Evolutionary conservation across 2,888 invertebrate genomes (phyloP), one percentile per base, ranked within the genome.

Genomic region (Mantis religiosa): DNA sequence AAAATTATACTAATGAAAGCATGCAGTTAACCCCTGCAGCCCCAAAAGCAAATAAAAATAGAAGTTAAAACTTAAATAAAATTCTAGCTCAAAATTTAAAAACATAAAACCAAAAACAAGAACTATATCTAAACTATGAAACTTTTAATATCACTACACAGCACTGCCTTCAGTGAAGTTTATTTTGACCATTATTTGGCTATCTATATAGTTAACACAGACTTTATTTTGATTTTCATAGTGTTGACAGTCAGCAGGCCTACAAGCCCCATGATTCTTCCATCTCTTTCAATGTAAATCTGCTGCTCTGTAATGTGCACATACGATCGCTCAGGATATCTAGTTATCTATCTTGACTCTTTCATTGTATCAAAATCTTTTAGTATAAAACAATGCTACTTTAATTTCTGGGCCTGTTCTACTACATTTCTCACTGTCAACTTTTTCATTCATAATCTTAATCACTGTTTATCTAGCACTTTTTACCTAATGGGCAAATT

Each of bases 171-270:
- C n/a, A 41, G 82, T 82, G 34, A 87, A 87, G 41, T 82, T 82
- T 82, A 14, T 82, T 14, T 84, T 87, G 34, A 81, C 12, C 87
- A 87, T 87, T 87, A 87, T 87, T 87, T 87, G 87, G 82, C 82
- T 82, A 71, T 87, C 87, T 87, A 28, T 82, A 82, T 47, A n/a
- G 34, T 82, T 87, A 87, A 82, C 87, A 87, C 87, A 87, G 82
- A 87, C 41, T 82, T 82, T 41, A 87, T 87, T 87, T 87, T 87
- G 87, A 87, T 87, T 87, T 87, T 87, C 82, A 87, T 82, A 87
- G 15, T 25, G 82, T 82, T 82, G 82, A 41, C 81, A 82, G 82
- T 41, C 82, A 41, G 54, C 54, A 71, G 54, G 54, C 54, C 54
- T 71, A 25, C 54, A 71, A 71, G 54, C 20, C 54, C 20, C 54